Base-by-base conservation (phyloP, 2,797 vertebrate genomes). In the Lindbergichthys nudifrons region DNA sequence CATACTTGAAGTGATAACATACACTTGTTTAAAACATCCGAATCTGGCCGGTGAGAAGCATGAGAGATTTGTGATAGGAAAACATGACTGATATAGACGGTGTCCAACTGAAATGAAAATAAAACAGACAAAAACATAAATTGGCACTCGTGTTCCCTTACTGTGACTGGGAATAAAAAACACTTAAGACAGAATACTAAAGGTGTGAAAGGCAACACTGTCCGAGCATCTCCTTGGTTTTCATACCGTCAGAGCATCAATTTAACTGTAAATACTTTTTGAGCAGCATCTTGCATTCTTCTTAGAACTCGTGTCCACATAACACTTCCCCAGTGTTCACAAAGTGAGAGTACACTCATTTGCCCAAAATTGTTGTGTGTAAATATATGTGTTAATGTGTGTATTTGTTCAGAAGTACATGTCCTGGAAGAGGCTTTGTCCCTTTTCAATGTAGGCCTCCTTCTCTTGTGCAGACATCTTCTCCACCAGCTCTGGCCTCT, bases 381-480 rank as follows among this genome's bases (percentile, higher is more conserved):
- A 6, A 19, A 1, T n/a, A 18, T 10, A 19, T n/a, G 18, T n/a
- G 26, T 14, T n/a, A 5, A 19, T 0, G 5, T 6, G 23, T 11
- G 16, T 19, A 45, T 41, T 18, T 64, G 39, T 16, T 95, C 67
- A 95, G 83, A 90, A 95, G 85, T 95, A 97, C 96, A 99, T 97
- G 87, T 98, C 97, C 85, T 98, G 95, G 84, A 98, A 99, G 88
- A 99, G 96, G 83, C 95, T 97, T 1, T 95, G 97, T 19, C 97
- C 97, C 97, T 98, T 98, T 84, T 97, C 96, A 58, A 99, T 99
- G 89, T 99, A 99, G 0, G 96, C 96, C 73, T 99, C 97, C 65
- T 99, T 99, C 83, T 99, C 98, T 82, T 97, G 97, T 0, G 96
- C 88, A 0, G 96, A 97, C 98, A 99, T 99, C 87, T 98, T 95